A percentile compares a stretch with the other conserved stretches of the same genome.
These are phyloP conservation scores for Orchesella flavescens DNA, from an alignment of 2,888 invertebrate species.

Conservation along the genomic window DNA sequence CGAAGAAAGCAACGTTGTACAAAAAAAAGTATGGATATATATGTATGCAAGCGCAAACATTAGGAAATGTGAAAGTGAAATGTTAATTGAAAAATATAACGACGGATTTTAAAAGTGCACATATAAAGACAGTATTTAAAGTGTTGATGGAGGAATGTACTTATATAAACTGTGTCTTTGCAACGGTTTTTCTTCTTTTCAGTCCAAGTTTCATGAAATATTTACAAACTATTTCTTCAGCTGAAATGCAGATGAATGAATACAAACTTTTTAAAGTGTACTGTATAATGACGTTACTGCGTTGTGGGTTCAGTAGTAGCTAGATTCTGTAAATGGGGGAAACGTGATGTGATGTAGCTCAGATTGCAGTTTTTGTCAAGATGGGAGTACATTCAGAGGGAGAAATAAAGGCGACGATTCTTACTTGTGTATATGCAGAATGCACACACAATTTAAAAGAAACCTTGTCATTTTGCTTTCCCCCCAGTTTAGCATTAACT, in stretches of 20 bases:
- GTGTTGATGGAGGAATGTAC: neutral
- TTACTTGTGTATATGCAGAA: neutral
- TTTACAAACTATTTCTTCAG: conserved; percentile 21
- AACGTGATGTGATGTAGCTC: neutral
- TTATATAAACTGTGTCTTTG: too few species aligned
- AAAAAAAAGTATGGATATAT: neutral
- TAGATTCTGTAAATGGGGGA: neutral
- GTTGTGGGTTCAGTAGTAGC: neutral
- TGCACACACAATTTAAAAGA: neutral
- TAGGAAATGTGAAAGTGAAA: neutral
- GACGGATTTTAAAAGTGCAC: neutral
- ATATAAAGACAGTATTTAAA: neutral
- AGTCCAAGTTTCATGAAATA: neutral
- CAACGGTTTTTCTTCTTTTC: neutral
- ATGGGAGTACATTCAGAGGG: conserved; percentile 1
- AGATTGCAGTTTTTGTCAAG: neutral
- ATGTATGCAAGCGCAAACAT: neutral
- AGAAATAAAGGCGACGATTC: neutral
- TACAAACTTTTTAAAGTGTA: conserved; percentile 26
- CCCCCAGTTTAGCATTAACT: conserved; percentile 27
- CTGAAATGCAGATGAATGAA: conserved; percentile 17
- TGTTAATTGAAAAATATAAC: conserved; percentile 18
- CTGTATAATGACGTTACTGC: conserved; percentile 14
- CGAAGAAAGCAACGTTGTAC: too few species aligned
- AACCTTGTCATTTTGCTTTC: neutral